These are phyloP conservation scores for Tonatia bakeri DNA, from an alignment of 2,113 vertebrate species.

Conservation along the genomic window DNA sequence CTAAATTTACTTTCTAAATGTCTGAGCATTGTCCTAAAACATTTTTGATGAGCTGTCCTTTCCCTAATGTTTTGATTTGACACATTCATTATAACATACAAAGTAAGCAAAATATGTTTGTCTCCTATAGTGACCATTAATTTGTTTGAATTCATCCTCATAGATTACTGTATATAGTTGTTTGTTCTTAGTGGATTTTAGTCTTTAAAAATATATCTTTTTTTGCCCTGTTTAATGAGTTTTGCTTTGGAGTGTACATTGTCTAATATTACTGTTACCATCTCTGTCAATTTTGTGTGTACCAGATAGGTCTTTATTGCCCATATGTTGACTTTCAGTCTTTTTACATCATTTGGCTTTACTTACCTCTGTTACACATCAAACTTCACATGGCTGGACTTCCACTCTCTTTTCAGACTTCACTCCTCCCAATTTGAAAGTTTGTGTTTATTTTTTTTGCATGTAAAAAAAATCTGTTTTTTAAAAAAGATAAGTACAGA, in stretches of 20 bases:
- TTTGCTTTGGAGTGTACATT: neutral
- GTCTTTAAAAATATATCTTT: neutral
- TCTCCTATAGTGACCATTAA: neutral
- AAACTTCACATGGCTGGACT: neutral
- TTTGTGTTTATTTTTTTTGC: neutral
- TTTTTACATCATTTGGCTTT: neutral
- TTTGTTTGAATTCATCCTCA: neutral
- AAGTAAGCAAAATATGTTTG: neutral
- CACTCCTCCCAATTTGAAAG: neutral
- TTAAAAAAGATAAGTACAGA: neutral
- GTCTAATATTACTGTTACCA: neutral
- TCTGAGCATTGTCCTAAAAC: neutral
- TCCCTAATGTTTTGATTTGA: neutral
- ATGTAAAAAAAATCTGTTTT: neutral
- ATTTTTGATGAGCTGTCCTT: neutral
- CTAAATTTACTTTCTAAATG: neutral
- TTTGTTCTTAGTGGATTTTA: conserved; percentile 17
- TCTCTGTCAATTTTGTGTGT: neutral
- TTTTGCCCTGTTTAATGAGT: neutral
- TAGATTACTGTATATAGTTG: neutral
- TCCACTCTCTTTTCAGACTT: neutral
- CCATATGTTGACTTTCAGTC: neutral
- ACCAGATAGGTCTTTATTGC: neutral
- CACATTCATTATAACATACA: neutral
- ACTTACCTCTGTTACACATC: neutral